Conservation (phyloP, 2,113 vertebrate genomes). For the Nothoprocta perdicaria region DNA sequence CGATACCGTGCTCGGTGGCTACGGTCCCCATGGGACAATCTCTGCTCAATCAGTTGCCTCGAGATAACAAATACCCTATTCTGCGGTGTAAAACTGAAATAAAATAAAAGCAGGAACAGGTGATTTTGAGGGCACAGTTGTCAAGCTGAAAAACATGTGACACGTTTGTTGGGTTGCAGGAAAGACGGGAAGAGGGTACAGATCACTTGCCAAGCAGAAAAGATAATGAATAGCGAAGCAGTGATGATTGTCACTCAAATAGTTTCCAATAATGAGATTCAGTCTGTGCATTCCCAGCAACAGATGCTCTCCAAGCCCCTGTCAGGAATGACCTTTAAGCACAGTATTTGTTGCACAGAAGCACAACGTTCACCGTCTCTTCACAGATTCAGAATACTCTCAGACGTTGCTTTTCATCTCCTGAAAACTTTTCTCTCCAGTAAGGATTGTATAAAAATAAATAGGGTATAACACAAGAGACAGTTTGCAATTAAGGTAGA, state of each 20-base stretch:
- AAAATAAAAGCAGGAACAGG: constrained; percentile 1
- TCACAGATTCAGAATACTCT: neutral
- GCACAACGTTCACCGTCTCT: constrained; percentile 15
- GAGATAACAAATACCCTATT: constrained; percentile 16
- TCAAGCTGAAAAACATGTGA: neutral
- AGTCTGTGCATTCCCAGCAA: constrained; percentile 46
- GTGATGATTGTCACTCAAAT: constrained; percentile 51
- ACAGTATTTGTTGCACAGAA: constrained; percentile 41
- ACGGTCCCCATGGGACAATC: neutral
- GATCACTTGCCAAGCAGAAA: constrained; percentile 1
- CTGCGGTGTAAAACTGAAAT: neutral
- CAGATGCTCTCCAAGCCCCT: constrained; percentile 47
- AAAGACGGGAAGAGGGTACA: neutral
- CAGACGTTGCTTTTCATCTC: neutral
- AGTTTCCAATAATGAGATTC: constrained; percentile 53
- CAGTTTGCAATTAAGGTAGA: neutral
- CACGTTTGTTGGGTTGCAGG: neutral
- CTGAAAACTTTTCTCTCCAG: neutral
- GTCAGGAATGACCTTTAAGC: constrained; percentile 53
- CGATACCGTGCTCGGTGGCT: neutral
- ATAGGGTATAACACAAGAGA: neutral
- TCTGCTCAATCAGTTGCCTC: neutral
- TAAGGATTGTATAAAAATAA: neutral
- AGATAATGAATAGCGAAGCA: constrained; percentile 30
- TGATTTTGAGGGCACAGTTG: constrained; percentile 23